Conservation (phyloP, 2,888 invertebrate species). For the Lepidochitona cinerea region DNA sequence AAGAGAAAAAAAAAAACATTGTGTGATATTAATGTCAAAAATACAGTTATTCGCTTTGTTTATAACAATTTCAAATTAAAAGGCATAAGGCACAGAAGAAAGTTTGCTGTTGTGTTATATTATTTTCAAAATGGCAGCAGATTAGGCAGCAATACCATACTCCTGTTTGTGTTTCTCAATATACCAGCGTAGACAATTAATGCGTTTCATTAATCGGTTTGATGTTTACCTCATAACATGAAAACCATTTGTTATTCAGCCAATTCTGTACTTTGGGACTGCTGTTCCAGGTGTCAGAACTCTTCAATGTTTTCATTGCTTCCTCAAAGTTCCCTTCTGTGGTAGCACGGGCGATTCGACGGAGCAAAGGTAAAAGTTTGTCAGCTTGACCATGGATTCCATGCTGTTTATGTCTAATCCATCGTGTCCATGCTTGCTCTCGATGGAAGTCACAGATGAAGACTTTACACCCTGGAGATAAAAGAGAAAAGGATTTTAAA, state of each 20-base stretch:
- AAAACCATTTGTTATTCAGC: background rate
- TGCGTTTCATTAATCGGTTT: no score
- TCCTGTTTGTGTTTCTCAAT: no score
- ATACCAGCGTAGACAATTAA: no score
- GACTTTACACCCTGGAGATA: constrained; percentile 7
- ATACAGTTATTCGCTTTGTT: no score
- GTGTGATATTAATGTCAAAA: no score
- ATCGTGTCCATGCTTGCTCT: no score
- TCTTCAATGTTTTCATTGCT: background rate
- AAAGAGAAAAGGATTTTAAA: no score
- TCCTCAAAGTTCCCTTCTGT: background rate
- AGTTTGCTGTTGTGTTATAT: no score
- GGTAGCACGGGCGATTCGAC: background rate
- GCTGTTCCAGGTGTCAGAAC: background rate
- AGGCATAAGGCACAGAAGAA: no score
- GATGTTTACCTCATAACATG: background rate
- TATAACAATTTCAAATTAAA: no score
- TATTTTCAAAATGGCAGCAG: no score
- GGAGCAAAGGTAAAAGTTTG: constrained; percentile 1
- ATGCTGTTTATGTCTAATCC: constrained; percentile 19
- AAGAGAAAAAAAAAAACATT: background rate
- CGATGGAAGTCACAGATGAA: constrained; percentile 23
- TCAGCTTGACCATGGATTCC: constrained; percentile 6
- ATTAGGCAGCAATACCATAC: no score
- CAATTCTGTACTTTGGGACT: background rate